phyloP scores from a whole-genome alignment of 2,888 invertebrate genomes.

The Ochropleura leucogaster region DNA sequence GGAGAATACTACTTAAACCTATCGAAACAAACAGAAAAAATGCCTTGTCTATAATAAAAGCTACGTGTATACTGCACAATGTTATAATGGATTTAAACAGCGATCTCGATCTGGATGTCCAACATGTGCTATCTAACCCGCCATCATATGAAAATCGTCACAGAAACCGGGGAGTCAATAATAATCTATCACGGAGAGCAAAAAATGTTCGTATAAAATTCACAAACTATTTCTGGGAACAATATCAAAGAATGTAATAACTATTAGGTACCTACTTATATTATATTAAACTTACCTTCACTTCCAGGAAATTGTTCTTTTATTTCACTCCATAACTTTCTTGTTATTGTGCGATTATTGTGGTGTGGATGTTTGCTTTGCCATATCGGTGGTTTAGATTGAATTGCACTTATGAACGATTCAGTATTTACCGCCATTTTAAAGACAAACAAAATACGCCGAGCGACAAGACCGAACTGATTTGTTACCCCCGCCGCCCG shows the following conservation, averaged over 20 bases:
- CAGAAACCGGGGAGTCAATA: slow-evolving; percentile 45
- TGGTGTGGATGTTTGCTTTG: slow-evolving; percentile 51
- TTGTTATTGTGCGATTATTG: neutral
- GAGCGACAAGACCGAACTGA: slow-evolving; percentile 6
- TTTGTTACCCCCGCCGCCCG: slow-evolving; percentile 19
- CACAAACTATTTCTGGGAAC: too few species aligned
- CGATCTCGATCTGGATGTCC: slow-evolving; percentile 53
- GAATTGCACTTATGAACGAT: neutral
- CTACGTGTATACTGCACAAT: slow-evolving; percentile 55
- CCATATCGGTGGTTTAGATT: slow-evolving; percentile 35
- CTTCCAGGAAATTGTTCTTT: slow-evolving; percentile 46
- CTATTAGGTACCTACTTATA: too few species aligned
- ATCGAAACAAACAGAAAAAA: slow-evolving; percentile 57
- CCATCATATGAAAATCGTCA: slow-evolving; percentile 54
- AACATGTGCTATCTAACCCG: slow-evolving; percentile 37
- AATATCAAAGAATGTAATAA: too few species aligned
- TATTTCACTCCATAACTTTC: slow-evolving; percentile 59
- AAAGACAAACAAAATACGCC: neutral
- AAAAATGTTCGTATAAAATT: slow-evolving; percentile 54
- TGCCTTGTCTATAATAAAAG: slow-evolving; percentile 53
- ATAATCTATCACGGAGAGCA: slow-evolving; percentile 56
- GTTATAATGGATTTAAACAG: slow-evolving; percentile 44
- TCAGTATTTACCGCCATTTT: neutral
- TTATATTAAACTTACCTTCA: slow-evolving; percentile 34
- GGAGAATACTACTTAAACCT: slow-evolving; percentile 52